Base-by-base conservation (phyloP, 2,797 vertebrate genomes). In the Microcaecilia unicolor region DNA sequence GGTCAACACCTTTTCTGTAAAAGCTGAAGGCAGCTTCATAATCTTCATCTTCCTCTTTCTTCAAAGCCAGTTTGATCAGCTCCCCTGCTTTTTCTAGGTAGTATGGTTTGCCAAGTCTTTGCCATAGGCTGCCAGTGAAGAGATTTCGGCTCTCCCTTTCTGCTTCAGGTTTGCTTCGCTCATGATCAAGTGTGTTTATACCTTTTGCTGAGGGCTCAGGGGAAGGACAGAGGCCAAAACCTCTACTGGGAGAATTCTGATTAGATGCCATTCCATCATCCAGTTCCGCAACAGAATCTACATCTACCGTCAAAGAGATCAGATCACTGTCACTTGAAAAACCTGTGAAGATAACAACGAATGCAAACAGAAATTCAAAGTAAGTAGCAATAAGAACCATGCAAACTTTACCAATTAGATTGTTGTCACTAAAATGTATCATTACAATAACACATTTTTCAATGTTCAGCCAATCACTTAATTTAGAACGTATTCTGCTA, bases 201-300 rank as follows among this genome's bases (percentile, higher is more conserved):
- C 65, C 69, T 22, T 55, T 60, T 22, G 46, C 52, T 17, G 43
- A 36, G 11, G 55, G 44, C 28, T 86, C 77, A 19, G 83, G 74
- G 49, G 81, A 59, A 17, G 76, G 56, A 52, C 45, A 67, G 47
- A 72, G 61, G 53, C 84, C 78, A 21, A 73, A 67, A 60, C 74
- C 66, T 61, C 85, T 85, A 53, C 77, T 86, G 60, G 93, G 93
- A 66, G 95, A 98, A 58, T 78, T 81, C 43, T 88, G 81, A 47
- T 81, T 87, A 66, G 92, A 98, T 86, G 92, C 91, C 94, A 94
- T 95, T 85, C 94, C 94, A 97, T 99, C 90, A 34, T 96, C 92
- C 47, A 90, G 36, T 38, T 85, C 92, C 0, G 83, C 74, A 44
- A 93, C 70, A 64, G 91, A 94, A 64, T 97, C 91, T 36, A 78